phyloP scores from a whole-genome alignment of 2,888 invertebrate species.

The Abrostola tripartita region DNA sequence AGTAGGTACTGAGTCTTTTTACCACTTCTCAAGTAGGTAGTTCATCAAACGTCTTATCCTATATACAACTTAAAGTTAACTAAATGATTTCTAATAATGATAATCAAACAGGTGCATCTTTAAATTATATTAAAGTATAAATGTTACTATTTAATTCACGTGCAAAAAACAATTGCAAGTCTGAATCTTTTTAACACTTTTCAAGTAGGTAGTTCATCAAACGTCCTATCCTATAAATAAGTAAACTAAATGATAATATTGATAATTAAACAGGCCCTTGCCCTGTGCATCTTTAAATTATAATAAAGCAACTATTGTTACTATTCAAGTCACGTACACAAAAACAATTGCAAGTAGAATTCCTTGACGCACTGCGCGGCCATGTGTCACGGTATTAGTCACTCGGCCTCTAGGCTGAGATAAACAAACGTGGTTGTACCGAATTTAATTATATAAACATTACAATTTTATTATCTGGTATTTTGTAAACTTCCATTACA shows the following conservation, averaged over 20 bases:
- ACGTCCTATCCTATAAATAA: no score
- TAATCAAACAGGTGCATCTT: not conserved
- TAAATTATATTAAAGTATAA: not conserved
- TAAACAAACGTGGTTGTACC: slow-evolving; percentile 41
- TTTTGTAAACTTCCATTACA: slow-evolving; percentile 26
- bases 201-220: no score
- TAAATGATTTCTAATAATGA: no score
- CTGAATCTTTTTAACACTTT: no score
- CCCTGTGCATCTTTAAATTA: not conserved
- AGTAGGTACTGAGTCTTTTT: no score
- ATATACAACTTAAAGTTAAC: no score
- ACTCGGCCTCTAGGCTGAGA: slow-evolving; percentile 63
- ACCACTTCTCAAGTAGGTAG: no score
- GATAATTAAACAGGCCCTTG: no score
- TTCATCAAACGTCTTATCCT: no score
- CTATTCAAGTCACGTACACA: not conserved
- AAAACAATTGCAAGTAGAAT: slow-evolving; percentile 24
- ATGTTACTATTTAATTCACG: not conserved
- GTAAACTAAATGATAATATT: no score
- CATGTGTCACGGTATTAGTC: slow-evolving; percentile 72
- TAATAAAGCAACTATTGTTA: not conserved
- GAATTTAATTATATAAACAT: slow-evolving; percentile 51
- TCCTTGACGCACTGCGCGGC: slow-evolving; percentile 51
- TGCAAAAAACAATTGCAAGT: slow-evolving; percentile 4
- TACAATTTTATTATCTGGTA: slow-evolving; percentile 25